phyloP scores from a whole-genome alignment of 2,888 invertebrate species.

The Nymphalis urticae region DNA sequence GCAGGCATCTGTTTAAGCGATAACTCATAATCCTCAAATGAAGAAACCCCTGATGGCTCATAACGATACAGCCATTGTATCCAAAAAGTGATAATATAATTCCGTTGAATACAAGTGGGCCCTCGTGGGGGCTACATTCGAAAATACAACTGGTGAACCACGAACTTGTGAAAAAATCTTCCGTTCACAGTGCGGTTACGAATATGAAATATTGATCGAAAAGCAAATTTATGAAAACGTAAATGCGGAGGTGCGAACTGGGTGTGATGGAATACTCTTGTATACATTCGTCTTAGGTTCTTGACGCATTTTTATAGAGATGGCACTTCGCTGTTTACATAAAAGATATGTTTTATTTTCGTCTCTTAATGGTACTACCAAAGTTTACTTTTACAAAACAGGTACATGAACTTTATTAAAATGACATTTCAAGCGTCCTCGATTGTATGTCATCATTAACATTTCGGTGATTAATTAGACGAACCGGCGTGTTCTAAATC shows the following conservation, averaged over 20 bases:
- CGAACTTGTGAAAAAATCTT: slow-evolving; percentile 49
- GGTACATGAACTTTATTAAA: too few species aligned
- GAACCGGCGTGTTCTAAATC: not conserved
- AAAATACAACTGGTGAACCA: slow-evolving; percentile 43
- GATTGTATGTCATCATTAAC: not conserved
- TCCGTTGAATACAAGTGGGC: slow-evolving; percentile 50
- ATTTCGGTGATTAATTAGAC: not conserved
- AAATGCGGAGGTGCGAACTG: slow-evolving; percentile 67
- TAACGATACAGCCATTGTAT: slow-evolving; percentile 43
- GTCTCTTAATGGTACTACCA: not conserved
- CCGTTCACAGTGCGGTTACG: slow-evolving; percentile 62
- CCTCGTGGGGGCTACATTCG: slow-evolving; percentile 44
- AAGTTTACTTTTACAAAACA: too few species aligned
- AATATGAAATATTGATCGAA: slow-evolving; percentile 78
- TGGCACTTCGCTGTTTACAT: slow-evolving; percentile 8
- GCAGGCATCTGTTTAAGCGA: not conserved
- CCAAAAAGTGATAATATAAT: slow-evolving; percentile 69
- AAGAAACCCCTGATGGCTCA: slow-evolving; percentile 33
- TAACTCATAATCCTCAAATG: slow-evolving; percentile 25
- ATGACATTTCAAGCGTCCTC: not conserved
- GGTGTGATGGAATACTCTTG: slow-evolving; percentile 66
- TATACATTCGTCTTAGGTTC: slow-evolving; percentile 36
- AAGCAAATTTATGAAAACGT: slow-evolving; percentile 71
- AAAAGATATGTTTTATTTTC: not conserved
- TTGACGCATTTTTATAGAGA: slow-evolving; percentile 19